Percentiles rank a stretch among this genome's conserved stretches.
These are phyloP conservation scores for Spermophilus dauricus DNA, from an alignment of 2,113 vertebrate species.

Conservation along the genomic window DNA sequence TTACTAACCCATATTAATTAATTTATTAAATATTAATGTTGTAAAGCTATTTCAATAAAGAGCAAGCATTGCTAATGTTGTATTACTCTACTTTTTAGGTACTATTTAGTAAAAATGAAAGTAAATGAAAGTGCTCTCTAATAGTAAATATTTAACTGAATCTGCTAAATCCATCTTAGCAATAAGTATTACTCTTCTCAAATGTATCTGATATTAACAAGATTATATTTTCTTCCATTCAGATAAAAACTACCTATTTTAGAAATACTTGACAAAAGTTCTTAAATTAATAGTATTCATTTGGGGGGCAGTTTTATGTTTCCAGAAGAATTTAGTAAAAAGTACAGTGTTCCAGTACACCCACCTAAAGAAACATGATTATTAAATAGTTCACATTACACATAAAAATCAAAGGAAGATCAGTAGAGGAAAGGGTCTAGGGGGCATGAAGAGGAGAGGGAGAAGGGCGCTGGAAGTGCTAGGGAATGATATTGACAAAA, in stretches of 20 bases:
- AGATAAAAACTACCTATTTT: not conserved
- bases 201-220: slow-evolving; percentile 53
- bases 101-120: slow-evolving; percentile 64
- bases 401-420: too few species aligned
- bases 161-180: slow-evolving; percentile 64
- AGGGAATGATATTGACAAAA: too few species aligned
- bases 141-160: slow-evolving; percentile 76
- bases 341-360: not conserved
- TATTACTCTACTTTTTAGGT: slow-evolving; percentile 75
- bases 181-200: slow-evolving; percentile 49
- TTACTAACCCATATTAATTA: slow-evolving; percentile 84
- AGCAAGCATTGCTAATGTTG: slow-evolving; percentile 66
- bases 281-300: not conserved
- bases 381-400: not conserved
- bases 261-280: not conserved
- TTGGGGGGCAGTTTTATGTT: not conserved
- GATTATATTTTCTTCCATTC: not conserved
- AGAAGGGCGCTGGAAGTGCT: too few species aligned
- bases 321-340: not conserved
- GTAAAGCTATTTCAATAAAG: slow-evolving; percentile 76
- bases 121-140: slow-evolving; percentile 68
- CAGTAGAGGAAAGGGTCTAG: too few species aligned
- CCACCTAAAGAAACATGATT: not conserved
- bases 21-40: slow-evolving; percentile 89
- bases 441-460: too few species aligned